Base-by-base conservation (phyloP, 2,113 vertebrate species). In the Chrysemys picta region DNA sequence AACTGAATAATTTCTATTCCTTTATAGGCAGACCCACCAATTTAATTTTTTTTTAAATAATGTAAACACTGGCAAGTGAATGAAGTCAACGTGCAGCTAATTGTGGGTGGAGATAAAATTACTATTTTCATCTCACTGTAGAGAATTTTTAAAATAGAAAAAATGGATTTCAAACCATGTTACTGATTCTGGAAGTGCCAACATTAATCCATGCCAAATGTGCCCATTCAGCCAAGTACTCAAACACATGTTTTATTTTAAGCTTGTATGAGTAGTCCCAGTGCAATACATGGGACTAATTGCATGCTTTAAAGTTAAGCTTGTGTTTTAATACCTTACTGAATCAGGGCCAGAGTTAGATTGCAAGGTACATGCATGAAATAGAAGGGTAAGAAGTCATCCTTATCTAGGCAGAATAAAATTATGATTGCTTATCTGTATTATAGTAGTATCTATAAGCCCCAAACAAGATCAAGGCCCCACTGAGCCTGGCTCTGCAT, bases 1-100 rank as follows among this genome's bases (percentile, higher is more conserved):
- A 91, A 89, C 88, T 2, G 4, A 95, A 78, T 94, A 2, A 88
- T 88, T 95, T 88, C 92, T 94, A 62, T 81, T 88, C 45, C 90
- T 91, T 87, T 69, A 4, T 0, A 0, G 53, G 87, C 52, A 89
- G 14, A 89, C 78, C 27, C 38, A 90, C 50, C 56, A 72, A 80
- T 53, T 92, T 92, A 22, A 93, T 86, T 92, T 45, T 49, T 90
- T 82, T n/a, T 16, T 49, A 75, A 95, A 82, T 35, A 87, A 56
- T 8, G 89, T 69, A 76, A 88, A 94, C 75, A 47, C 19, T 45
- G 38, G 38, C 42, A 47, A 78, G 24, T 47, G 38, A 72, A 72
- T 38, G 10, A 78, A 78, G 12, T 78, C 42, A 42, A 24, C 12
- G 49, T 92, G 78, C 72, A 93, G 84, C n/a, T 87, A 87, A 85